A percentile compares a stretch with the other conserved stretches of the same genome.
Conservation (phyloP, 2,113 vertebrate species). For the Nycticebus coucang region DNA sequence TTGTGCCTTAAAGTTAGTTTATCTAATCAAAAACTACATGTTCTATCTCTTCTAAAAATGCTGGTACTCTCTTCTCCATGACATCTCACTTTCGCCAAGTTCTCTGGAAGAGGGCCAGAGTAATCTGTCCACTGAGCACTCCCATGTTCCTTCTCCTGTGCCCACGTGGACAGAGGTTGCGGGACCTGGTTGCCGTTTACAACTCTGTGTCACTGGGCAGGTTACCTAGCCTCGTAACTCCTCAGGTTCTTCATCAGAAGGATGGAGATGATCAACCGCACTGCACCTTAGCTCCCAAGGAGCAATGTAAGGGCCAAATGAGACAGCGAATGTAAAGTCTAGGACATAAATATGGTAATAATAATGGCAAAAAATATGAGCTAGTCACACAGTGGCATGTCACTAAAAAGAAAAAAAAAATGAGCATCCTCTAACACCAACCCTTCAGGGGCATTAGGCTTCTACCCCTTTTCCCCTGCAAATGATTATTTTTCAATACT, state of each 20-base stretch:
- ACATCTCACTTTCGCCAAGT: neutral
- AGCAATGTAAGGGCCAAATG: neutral
- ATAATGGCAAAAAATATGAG: too few relatives aligned
- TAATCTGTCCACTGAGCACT: neutral
- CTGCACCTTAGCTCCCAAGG: neutral
- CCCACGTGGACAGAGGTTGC: neutral
- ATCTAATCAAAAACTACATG: slow-evolving; percentile 4
- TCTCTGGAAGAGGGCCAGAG: neutral
- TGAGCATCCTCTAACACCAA: neutral
- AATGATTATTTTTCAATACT: neutral
- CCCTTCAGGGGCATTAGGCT: neutral
- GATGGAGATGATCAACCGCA: neutral
- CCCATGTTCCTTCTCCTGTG: neutral
- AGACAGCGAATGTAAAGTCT: neutral
- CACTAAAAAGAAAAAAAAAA: too few relatives aligned
- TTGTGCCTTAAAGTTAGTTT: slow-evolving; percentile 14
- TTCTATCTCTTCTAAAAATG: slow-evolving; percentile 32
- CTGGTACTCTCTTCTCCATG: neutral
- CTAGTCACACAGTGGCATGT: too few relatives aligned
- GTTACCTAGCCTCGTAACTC: neutral
- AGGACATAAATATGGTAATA: neutral
- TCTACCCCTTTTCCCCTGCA: neutral
- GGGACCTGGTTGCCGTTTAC: neutral
- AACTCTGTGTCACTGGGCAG: neutral
- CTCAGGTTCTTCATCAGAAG: neutral